Base-by-base conservation (phyloP, 1,140 invertebrate species). In the Polyergus mexicanus region DNA sequence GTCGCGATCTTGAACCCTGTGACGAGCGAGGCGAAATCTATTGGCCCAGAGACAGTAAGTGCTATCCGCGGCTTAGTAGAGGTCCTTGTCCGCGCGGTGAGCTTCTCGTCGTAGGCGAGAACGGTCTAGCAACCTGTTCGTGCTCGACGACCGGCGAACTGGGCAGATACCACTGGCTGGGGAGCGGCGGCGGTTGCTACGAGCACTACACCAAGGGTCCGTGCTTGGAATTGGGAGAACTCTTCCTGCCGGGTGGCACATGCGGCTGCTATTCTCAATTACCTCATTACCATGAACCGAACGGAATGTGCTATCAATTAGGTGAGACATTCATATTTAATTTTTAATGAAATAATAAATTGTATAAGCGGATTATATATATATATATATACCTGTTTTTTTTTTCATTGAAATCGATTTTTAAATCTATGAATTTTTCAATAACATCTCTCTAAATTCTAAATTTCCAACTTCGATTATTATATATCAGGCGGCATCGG, bases 171-270 rank as follows among this genome's bases (percentile, higher is more conserved):
- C 95, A 94, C 47, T 96, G 96, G 94, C 88, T 92, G 5, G 90
- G 94, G 0, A 92, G 90, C 6, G 96, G 96, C 41, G 96, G 96
- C 8, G 96, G 96, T 4, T 98, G 98, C 90, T 97, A 97, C 88
- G 97, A 98, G 88, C 97, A 97, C 92, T 98, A 97, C 89, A 97
- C 97, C 0, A 96, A 96, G 86, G 98, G 97, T 1, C 97, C 97
- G 5, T 98, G 98, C 91, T 96, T 96, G 47, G 96, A 97, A 91
- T 95, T 95, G 2, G 97, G 98, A 0, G 96, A 97, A 91, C 93
- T 98, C 56, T 98, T 98, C 92, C 93, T 98, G 75, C 97, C 97
- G 0, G 96, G 96, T 7, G 96, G 96, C 0, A 94, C 93, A 4
- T 98, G 98, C 90, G 97, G 97, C 32, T 98, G 98, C 88, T 95